Conservation (phyloP, 2,797 vertebrate genomes). For the Pangasius krempfi region DNA sequence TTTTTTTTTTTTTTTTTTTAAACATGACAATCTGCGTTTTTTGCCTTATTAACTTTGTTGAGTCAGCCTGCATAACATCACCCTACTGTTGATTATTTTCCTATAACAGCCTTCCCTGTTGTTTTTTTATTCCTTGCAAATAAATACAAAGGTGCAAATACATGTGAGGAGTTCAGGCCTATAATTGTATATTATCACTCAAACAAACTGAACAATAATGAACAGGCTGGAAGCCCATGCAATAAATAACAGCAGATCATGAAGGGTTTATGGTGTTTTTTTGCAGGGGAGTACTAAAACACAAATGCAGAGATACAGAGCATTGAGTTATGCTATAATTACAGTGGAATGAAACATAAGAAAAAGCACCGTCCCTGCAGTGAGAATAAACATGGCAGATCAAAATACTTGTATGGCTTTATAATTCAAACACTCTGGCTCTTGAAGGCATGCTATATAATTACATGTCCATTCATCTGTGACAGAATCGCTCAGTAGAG, state of each 20-base stretch:
- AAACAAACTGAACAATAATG: neutral
- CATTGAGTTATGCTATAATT: neutral
- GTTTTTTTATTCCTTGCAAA: neutral
- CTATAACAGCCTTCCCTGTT: neutral
- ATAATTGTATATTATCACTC: neutral
- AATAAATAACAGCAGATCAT: neutral
- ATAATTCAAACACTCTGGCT: conserved; percentile 8
- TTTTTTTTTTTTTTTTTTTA: too few relatives aligned
- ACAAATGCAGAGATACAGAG: neutral
- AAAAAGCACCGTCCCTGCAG: neutral
- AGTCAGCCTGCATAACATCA: neutral
- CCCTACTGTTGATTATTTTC: neutral
- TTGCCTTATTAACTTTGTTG: neutral
- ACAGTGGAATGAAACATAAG: neutral
- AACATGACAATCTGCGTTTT: too few relatives aligned
- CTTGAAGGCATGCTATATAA: conserved; percentile 5
- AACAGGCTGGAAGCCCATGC: neutral
- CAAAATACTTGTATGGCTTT: neutral
- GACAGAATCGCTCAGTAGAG: conserved; percentile 23
- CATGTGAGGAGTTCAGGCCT: neutral
- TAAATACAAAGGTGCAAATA: neutral
- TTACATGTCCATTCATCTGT: conserved; percentile 45
- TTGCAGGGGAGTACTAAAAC: neutral
- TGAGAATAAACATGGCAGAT: neutral
- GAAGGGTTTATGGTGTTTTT: neutral